A percentile compares a stretch with the other conserved stretches of the same genome.
These are phyloP conservation scores for Xyrichtys novacula DNA, from an alignment of 2,797 vertebrate genomes.

Conservation along the genomic window DNA sequence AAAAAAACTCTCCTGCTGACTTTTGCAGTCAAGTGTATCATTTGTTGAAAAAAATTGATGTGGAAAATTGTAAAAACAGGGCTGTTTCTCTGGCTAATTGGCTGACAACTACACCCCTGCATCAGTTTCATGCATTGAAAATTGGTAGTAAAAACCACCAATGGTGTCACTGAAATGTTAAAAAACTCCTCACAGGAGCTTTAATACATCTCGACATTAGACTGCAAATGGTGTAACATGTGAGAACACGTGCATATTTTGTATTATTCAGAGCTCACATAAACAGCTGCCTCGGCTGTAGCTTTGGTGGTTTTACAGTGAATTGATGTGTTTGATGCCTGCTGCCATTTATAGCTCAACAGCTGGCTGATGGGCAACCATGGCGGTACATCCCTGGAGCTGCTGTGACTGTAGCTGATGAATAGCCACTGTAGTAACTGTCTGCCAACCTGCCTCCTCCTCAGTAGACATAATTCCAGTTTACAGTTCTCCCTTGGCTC, in stretches of 20 bases:
- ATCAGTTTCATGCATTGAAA: no score
- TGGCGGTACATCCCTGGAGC: conserved; percentile 33
- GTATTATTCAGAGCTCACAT: neutral
- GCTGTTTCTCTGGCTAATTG: no score
- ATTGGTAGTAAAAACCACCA: no score
- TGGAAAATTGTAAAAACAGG: no score
- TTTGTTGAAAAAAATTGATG: no score
- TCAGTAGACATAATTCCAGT: conserved; percentile 50
- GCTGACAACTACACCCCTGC: no score
- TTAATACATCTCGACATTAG: neutral
- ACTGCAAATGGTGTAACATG: neutral
- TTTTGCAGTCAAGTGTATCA: no score
- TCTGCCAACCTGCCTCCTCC: conserved; percentile 38
- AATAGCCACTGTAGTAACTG: conserved; percentile 38
- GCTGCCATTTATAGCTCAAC: conserved; percentile 58
- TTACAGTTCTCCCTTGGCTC: conserved; percentile 33
- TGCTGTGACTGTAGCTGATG: conserved; percentile 51
- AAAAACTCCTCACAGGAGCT: no score
- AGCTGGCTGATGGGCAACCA: conserved; percentile 51
- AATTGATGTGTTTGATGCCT: conserved; percentile 28
- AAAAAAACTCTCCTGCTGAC: no score
- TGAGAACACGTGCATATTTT: neutral
- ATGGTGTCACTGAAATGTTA: no score
- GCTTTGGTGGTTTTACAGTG: conserved; percentile 1
- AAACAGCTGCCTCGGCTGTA: neutral